A percentile compares a stretch with the other conserved stretches of the same genome.
These are phyloP conservation scores for Calliscelio sp. DNA, from an alignment of 2,888 invertebrate genomes.

Conservation along the genomic window DNA sequence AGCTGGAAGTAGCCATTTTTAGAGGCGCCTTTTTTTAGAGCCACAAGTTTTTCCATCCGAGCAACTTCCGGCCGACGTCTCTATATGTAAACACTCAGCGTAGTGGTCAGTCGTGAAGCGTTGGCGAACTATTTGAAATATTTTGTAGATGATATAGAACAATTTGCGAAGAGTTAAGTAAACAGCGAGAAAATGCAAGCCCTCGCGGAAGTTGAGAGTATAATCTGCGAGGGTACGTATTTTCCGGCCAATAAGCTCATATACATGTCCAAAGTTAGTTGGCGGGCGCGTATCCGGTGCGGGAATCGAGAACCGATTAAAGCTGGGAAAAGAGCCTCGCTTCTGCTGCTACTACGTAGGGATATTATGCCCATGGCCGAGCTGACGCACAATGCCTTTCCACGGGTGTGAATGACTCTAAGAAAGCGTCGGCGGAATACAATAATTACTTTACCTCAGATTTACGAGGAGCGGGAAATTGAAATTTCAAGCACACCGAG, in stretches of 20 bases:
- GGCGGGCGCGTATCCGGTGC: constrained; percentile 59
- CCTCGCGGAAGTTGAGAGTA: constrained; percentile 39
- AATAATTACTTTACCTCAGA: constrained; percentile 85
- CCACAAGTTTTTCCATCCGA: background rate
- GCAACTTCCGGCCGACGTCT: background rate
- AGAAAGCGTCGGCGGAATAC: constrained; percentile 84
- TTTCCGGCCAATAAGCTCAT: constrained; percentile 69
- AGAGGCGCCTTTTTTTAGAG: constrained; percentile 2
- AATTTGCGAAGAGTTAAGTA: constrained; percentile 58
- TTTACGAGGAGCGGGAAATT: constrained; percentile 85
- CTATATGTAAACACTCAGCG: no score
- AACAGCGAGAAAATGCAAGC: constrained; percentile 56
- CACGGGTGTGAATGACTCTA: constrained; percentile 82
- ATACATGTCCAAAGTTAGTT: constrained; percentile 74
- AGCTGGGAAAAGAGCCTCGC: constrained; percentile 77
- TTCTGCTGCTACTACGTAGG: constrained; percentile 58
- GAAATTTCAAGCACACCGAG: constrained; percentile 83
- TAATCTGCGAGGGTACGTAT: constrained; percentile 59
- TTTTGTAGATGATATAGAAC: constrained; percentile 57
- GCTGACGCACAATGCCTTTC: constrained; percentile 83
- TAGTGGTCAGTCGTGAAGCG: constrained; percentile 35
- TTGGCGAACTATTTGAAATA: constrained; percentile 51
- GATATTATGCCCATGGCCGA: constrained; percentile 81
- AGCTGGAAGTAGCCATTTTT: background rate
- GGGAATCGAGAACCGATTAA: constrained; percentile 77